These are phyloP conservation scores for Drosophila sp. DNA, from an alignment of 1,140 invertebrate genomes.

Conservation along the genomic window DNA sequence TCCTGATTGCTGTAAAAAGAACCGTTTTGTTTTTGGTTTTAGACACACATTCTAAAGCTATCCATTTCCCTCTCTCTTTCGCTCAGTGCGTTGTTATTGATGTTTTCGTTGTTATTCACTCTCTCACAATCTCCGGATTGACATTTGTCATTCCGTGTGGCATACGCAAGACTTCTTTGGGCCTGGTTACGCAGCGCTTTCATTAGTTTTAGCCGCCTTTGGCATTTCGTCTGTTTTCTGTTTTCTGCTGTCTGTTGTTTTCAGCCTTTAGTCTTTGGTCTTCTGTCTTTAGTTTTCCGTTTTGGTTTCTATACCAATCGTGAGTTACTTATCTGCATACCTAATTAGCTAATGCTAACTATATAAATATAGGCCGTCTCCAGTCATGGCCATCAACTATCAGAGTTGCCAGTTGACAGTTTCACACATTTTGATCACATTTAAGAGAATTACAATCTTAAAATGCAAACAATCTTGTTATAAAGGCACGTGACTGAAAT, in stretches of 20 bases:
- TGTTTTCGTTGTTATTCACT: conserved; percentile 1
- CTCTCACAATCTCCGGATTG: conserved; percentile 8
- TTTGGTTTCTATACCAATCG: conserved; percentile 42
- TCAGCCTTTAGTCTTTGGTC: too few species aligned
- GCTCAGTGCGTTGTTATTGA: background rate
- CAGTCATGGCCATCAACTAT: conserved; percentile 44
- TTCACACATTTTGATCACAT: conserved; percentile 41
- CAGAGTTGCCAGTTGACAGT: background rate
- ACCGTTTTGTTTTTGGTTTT: conserved; percentile 17
- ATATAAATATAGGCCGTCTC: conserved; percentile 59
- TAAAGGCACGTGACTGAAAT: conserved; percentile 28
- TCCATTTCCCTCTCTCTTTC: conserved; percentile 18
- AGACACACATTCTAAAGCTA: conserved; percentile 33
- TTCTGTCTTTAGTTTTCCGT: conserved; percentile 24
- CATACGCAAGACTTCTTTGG: conserved; percentile 50
- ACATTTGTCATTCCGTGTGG: conserved; percentile 37
- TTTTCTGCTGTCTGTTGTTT: conserved; percentile 26
- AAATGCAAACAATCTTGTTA: conserved; percentile 29
- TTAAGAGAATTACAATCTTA: conserved; percentile 27
- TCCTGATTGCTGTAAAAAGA: conserved; percentile 38
- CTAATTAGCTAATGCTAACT: conserved; percentile 71
- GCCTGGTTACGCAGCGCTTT: conserved; percentile 72
- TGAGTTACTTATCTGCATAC: conserved; percentile 58
- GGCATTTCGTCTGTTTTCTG: conserved; percentile 34
- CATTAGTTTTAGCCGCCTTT: conserved; percentile 54